Evolutionary conservation across 2,888 invertebrate species (phyloP).

Genomic region (Oxytorus armatus): DNA sequence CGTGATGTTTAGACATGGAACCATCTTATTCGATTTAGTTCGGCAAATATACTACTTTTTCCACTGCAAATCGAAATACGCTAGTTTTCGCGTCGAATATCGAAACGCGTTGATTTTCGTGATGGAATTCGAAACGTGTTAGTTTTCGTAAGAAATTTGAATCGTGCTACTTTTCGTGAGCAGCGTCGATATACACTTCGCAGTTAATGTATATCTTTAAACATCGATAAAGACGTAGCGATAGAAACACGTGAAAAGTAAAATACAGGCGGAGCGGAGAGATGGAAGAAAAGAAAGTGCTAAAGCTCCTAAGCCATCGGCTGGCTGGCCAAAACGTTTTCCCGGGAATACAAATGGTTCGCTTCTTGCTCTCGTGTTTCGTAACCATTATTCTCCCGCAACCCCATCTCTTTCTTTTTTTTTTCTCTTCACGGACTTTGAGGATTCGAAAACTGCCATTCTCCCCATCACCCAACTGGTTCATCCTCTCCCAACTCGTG

Average conservation of each 20-base stretch:
- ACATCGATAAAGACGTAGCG: conserved; percentile 35
- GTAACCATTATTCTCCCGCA: conserved; percentile 61
- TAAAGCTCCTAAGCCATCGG: conserved; percentile 27
- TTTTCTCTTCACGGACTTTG: conserved; percentile 11
- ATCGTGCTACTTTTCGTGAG: no score
- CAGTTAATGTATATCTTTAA: conserved; percentile 6
- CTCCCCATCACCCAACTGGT: conserved; percentile 1
- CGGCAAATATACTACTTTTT: no score
- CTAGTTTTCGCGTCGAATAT: no score
- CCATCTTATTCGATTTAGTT: no score
- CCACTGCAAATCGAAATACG: no score
- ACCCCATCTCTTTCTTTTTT: conserved; percentile 23
- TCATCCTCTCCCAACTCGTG: neutral
- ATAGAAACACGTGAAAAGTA: conserved; percentile 24
- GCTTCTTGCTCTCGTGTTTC: conserved; percentile 59
- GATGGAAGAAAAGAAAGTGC: conserved; percentile 27
- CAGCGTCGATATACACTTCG: neutral
- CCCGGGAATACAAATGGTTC: conserved; percentile 60
- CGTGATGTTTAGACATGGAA: no score
- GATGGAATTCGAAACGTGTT: no score
- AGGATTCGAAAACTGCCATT: conserved; percentile 39
- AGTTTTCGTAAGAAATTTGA: no score
- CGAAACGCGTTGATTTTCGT: no score
- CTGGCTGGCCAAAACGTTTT: conserved; percentile 51
- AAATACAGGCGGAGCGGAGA: conserved; percentile 11